phyloP scores from a whole-genome alignment of 2,888 invertebrate genomes.

The Keiferia lycopersicella region DNA sequence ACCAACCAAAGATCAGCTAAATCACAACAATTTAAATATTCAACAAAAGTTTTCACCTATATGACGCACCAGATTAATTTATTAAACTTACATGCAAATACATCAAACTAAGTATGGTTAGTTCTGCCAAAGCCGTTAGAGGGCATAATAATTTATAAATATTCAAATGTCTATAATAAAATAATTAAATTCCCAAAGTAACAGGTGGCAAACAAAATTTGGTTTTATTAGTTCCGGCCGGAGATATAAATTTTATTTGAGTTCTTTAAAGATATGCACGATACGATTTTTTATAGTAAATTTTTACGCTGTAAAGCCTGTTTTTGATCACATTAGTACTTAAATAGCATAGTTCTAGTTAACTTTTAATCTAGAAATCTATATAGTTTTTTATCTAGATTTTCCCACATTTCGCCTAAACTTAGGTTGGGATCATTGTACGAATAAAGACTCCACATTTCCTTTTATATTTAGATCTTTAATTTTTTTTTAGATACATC shows the following conservation, averaged over 20 bases:
- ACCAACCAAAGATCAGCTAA: neutral
- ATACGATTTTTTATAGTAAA: neutral
- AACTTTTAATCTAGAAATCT: too few relatives aligned
- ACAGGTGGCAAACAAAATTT: constrained; percentile 23
- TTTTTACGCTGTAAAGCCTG: neutral
- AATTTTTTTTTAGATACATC: too few relatives aligned
- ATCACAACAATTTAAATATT: constrained; percentile 17
- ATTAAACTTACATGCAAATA: constrained; percentile 11
- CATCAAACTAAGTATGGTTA: neutral
- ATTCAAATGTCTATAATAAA: constrained; percentile 23
- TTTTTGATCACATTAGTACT: neutral
- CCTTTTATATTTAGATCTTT: too few relatives aligned
- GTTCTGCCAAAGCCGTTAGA: constrained; percentile 4
- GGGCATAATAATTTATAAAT: constrained; percentile 20
- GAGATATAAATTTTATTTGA: constrained; percentile 6
- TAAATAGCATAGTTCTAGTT: neutral
- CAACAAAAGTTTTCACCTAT: neutral
- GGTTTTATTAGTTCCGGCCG: constrained; percentile 22
- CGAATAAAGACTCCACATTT: neutral
- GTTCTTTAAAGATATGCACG: constrained; percentile 12
- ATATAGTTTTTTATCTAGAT: neutral
- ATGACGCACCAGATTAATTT: neutral
- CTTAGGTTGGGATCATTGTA: neutral
- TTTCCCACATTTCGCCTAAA: neutral
- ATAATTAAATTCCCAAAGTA: constrained; percentile 21